A percentile compares a stretch with the other conserved stretches of the same genome.
These are phyloP conservation scores for Ibidorhyncha struthersii DNA, from an alignment of 2,113 vertebrate genomes.

Conservation along the genomic window DNA sequence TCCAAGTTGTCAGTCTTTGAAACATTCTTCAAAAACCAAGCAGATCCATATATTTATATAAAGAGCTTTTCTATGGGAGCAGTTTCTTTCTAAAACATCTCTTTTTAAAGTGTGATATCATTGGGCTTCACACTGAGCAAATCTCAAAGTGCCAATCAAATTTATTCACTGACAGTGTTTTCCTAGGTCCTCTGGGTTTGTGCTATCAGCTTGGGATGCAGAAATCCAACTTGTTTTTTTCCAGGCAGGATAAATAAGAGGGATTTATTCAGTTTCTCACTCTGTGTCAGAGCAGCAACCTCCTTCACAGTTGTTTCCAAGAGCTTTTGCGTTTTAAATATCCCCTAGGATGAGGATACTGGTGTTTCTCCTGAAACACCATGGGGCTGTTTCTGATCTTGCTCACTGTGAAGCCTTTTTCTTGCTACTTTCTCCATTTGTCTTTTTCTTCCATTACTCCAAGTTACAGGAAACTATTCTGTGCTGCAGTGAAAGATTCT, in stretches of 20 bases:
- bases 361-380: neutral
- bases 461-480: neutral
- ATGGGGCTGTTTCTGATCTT: neutral
- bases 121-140: neutral
- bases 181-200: neutral
- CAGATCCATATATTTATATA: neutral
- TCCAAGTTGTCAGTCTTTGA: neutral
- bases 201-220: neutral
- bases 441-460: neutral
- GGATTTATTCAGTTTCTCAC: neutral
- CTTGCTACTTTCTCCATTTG: neutral
- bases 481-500: accelerated
- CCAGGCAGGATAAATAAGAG: neutral
- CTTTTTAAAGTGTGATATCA: neutral
- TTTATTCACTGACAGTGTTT: neutral
- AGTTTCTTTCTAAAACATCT: neutral
- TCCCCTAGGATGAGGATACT: neutral
- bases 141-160: neutral
- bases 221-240: neutral
- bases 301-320: neutral
- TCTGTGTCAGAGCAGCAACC: neutral
- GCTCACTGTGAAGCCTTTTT: neutral
- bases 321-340: neutral
- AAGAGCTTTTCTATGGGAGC: neutral
- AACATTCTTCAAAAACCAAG: neutral